Base-by-base conservation (phyloP, 2,888 invertebrate genomes). In the Portevinia maculata region DNA sequence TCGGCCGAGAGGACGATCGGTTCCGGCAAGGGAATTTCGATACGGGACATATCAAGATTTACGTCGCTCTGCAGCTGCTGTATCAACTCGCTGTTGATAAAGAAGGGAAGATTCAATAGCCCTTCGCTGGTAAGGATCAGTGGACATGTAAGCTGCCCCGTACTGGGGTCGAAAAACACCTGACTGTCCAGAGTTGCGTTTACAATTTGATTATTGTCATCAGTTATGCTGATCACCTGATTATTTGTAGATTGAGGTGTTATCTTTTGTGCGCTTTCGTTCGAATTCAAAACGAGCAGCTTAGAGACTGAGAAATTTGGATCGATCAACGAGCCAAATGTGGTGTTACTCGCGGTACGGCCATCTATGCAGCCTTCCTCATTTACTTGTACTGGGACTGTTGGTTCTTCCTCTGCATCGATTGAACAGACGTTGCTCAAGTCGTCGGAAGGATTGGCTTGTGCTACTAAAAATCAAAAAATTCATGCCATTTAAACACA, bases 221-320 rank as follows among this genome's bases (percentile, higher is more conserved):
- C 85, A 8, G 78, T 70, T 5, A 86, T 84, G 15, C 79, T 73
- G 34, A 85, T 85, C 9, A 84, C 74, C 37, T 46, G 67, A n/a
- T 83, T 67, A 9, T 19, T 15, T 9, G 44, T 19, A 1, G 53
- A 17, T 0, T 64, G 62, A n/a, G 70, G 55, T 4, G 86, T 86
- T 24, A 34, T 17, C 28, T 88, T 90, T 19, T 88, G 89, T 2
- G 87, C 86, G 60, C 88, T 89, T 30, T 90, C 90, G 65, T 88
- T 89, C 0, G 89, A 86, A 59, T 89, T 90, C 9, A 90, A 59
- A 8, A 90, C 88, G 13, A 90, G 88, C n/a, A 90, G 79, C 71
- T 90, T 90, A 1, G 90, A 89, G 34, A 90, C 87, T 0, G 89
- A 89, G 55, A 88, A 88, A 74, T 88, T 90, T 1, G 89, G 88